Base-by-base conservation (phyloP, 2,113 vertebrate genomes). In the Leptodactylus fuscus region DNA sequence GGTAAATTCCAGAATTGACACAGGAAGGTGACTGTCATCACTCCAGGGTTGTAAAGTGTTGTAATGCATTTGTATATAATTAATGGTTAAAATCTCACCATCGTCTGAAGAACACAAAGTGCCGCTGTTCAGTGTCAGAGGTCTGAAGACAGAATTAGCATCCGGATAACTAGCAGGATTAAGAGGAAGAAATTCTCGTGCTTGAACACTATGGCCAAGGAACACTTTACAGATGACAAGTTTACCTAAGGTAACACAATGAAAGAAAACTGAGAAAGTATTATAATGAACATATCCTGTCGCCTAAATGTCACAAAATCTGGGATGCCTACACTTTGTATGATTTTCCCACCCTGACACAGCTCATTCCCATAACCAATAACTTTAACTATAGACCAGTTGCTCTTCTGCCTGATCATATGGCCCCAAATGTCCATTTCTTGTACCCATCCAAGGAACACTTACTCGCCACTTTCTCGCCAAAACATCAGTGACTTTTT, bases 151-250 rank as follows among this genome's bases (percentile, higher is more conserved):
- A 44, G 96, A 96, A 90, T 90, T 91, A 83, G 88, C 87, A 88
- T 83, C 91, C 62, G 93, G 90, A 53, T 94, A 95, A 85, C 85
- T 91, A 79, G 86, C 87, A 82, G 89, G 89, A 51, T 88, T 89
- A 60, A 94, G 81, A 0, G 81, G 85, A 49, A 93, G 90, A 53
- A 87, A 87, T 22, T 92, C 91, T 77, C 0, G 69, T 77, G 92
- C 87, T 29, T 92, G 91, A 87, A 88, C 81, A 77, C 93, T 95
- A 78, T 85, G 89, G 44, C 95, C 95, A 88, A 97, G 90, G 49
- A 95, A 97, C 88, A 93, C 94, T 90, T 96, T 94, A 83, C 93
- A 92, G 89, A 96, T 89, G 58, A 95, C 90, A 67, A 95, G 87
- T 90, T 94, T 94, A 75, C 94, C 94, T 96, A 82, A 87, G 22